Base-by-base conservation (phyloP, 2,113 vertebrate species). In the Anser cygnoides region DNA sequence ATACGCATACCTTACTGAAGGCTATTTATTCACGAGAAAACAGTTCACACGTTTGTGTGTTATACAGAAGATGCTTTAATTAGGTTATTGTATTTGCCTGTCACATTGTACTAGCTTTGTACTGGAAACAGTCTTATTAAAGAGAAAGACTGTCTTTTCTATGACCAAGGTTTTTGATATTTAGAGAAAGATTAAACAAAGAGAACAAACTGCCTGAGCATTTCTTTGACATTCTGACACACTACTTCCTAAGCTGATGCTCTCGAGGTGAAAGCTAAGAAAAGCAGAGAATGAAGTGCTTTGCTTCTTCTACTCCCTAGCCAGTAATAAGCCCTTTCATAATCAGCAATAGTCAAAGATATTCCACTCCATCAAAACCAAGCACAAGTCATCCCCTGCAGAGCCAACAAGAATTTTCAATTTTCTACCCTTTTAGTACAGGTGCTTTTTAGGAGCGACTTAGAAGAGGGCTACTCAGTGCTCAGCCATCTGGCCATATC, bases 331-430 rank as follows among this genome's bases (percentile, higher is more conserved):
- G 46, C 39, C 87, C 84, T 92, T 96, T 92, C 87, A 86, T 97
- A 97, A 97, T 95, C 95, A 92, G 94, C 73, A 91, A 95, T 39
- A 94, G 93, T 65, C 84, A 88, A 93, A 92, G 82, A 93, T 95
- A 93, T 76, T 97, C 74, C 65, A 76, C 66, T 97, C 78, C 94
- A 95, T 93, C 95, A 91, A 93, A 92, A 95, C 75, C 87, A 95
- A 96, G 95, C 62, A 94, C 55, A 72, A 97, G 79, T 43, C 89
- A 79, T 91, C 84, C 94, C 96, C 96, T 74, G 93, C 6, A 26
- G 96, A 95, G 94, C 50, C 73, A 94, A 96, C 96, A 97, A 92
- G 96, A 95, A 77, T 95, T 97, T 96, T 96, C 96, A 97, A 96
- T 97, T 97, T 96, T 91, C 94, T 59, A 93, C 89, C 79, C 90